Evolutionary conservation across 2,888 invertebrate genomes (phyloP).

Genomic region (Tetragonula carbonaria): DNA sequence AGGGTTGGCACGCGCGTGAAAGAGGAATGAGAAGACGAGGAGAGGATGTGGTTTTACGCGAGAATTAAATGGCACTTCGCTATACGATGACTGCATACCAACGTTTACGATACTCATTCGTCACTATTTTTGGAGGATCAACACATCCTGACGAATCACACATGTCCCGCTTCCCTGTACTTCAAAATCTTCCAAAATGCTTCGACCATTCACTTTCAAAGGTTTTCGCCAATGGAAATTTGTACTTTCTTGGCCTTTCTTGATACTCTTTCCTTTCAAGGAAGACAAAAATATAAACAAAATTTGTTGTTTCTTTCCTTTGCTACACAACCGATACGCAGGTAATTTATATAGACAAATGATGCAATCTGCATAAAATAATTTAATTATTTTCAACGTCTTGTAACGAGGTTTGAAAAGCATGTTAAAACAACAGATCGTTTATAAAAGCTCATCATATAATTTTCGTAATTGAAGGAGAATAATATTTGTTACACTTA

Average conservation of each 20-base stretch:
- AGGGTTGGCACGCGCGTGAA: constrained; percentile 13
- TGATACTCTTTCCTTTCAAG: neutral
- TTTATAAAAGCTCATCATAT: neutral
- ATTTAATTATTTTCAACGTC: no score
- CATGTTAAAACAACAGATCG: neutral
- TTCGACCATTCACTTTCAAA: constrained; percentile 6
- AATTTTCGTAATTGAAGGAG: no score
- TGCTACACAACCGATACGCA: neutral
- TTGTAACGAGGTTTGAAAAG: neutral
- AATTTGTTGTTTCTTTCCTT: neutral
- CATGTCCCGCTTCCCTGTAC: constrained; percentile 41
- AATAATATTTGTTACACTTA: no score
- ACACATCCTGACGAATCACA: constrained; percentile 55
- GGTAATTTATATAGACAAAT: neutral
- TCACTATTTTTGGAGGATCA: constrained; percentile 56
- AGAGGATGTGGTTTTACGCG: constrained; percentile 35
- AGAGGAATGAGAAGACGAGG: neutral
- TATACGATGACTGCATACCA: constrained; percentile 34
- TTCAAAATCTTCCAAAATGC: constrained; percentile 36
- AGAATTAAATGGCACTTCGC: constrained; percentile 45
- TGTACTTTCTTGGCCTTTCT: neutral
- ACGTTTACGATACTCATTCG: constrained; percentile 44
- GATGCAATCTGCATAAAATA: neutral
- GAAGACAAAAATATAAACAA: neutral
- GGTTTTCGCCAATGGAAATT: constrained; percentile 17